Evolutionary conservation across 2,888 invertebrate genomes (phyloP).

Genomic region (Anthophora plumipes): DNA sequence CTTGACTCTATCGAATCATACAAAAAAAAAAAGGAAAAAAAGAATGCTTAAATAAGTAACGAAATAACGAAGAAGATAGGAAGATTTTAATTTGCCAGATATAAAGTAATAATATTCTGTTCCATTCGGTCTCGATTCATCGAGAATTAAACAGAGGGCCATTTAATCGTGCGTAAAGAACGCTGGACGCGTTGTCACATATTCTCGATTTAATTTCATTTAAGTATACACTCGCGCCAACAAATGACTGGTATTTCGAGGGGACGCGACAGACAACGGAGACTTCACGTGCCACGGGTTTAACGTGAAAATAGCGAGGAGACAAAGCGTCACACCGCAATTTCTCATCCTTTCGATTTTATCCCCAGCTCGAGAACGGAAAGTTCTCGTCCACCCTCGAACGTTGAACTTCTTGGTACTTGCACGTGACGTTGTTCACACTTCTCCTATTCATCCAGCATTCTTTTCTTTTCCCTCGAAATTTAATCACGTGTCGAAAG

Average conservation of each 20-base stretch:
- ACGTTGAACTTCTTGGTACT: not conserved
- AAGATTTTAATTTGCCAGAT: too few species aligned
- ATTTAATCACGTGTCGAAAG: too few species aligned
- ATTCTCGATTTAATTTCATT: slow-evolving; percentile 60
- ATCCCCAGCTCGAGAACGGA: not conserved
- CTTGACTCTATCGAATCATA: too few species aligned
- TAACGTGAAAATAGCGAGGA: slow-evolving; percentile 67
- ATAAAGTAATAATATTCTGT: too few species aligned
- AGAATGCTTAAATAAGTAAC: too few species aligned
- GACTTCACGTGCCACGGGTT: slow-evolving; percentile 42
- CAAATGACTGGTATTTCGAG: slow-evolving; percentile 50
- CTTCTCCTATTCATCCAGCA: too few species aligned
- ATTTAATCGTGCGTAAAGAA: slow-evolving; percentile 58
- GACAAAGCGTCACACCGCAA: slow-evolving; percentile 30
- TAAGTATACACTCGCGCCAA: slow-evolving; percentile 59
- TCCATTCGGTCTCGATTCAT: not conserved
- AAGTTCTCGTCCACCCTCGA: not conserved
- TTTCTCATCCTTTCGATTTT: slow-evolving; percentile 42
- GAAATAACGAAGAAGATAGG: too few species aligned
- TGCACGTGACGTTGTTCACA: too few species aligned
- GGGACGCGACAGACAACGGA: slow-evolving; percentile 29
- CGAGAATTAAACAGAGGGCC: slow-evolving; percentile 56
- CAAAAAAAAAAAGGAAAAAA: too few species aligned
- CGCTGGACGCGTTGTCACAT: slow-evolving; percentile 22
- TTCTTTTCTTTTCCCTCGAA: too few species aligned